A percentile compares a stretch with the other conserved stretches of the same genome.
phyloP scores from a whole-genome alignment of 2,888 invertebrate genomes.

The Pinctada fucata region DNA sequence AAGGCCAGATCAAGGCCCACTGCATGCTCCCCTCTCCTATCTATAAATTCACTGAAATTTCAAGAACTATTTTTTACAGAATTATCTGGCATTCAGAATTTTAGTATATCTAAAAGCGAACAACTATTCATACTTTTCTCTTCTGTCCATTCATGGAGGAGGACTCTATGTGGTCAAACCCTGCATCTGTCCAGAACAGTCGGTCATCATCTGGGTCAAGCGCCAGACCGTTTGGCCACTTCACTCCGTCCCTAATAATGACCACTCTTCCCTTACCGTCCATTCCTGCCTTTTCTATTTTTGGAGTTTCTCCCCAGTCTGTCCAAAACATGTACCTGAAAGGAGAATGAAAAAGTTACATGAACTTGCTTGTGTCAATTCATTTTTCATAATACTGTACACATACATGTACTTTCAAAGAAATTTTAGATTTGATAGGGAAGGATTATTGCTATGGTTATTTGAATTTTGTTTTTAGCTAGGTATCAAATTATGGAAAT shows the following conservation, averaged over 20 bases:
- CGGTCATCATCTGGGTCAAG: slow-evolving; percentile 84
- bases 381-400: neutral
- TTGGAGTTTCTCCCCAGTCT: slow-evolving; percentile 88
- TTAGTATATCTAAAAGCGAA: too few relatives aligned
- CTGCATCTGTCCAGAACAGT: slow-evolving; percentile 93
- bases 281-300: slow-evolving; percentile 92
- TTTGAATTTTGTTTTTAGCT: too few relatives aligned
- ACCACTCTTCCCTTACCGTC: slow-evolving; percentile 85
- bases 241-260: slow-evolving; percentile 82
- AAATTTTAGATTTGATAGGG: too few relatives aligned
- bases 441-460: too few relatives aligned
- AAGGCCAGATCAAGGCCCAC: too few relatives aligned
- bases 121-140: slow-evolving; percentile 76
- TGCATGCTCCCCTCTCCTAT: too few relatives aligned
- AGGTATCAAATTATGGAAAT: too few relatives aligned
- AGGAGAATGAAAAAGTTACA: neutral
- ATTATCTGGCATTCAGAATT: too few relatives aligned
- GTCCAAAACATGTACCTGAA: slow-evolving; percentile 92
- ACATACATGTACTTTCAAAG: neutral
- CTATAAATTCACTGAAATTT: too few relatives aligned
- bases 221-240: slow-evolving; percentile 91
- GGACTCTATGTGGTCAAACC: slow-evolving; percentile 87
- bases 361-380: neutral
- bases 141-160: slow-evolving; percentile 87
- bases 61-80: too few relatives aligned